Conservation (phyloP, 2,797 vertebrate species). For the Gobio occitaniae region DNA sequence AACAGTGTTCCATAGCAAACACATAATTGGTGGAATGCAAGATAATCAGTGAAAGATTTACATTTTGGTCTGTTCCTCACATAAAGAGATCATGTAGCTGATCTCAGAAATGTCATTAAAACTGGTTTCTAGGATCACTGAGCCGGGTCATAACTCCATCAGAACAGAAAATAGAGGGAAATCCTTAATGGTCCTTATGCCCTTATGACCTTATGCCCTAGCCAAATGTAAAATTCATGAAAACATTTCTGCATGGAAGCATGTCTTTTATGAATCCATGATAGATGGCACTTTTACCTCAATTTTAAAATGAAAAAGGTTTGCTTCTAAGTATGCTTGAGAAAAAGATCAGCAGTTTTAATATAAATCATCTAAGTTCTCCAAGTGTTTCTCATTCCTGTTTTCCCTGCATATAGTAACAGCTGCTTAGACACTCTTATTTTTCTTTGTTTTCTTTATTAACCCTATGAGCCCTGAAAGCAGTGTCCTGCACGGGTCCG, state of each 20-base stretch:
- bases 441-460: background rate
- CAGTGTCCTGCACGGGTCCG: too few species aligned
- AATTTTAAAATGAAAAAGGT: slow-evolving; percentile 1
- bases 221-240: slow-evolving; percentile 39
- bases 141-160: background rate
- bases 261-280: background rate
- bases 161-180: background rate
- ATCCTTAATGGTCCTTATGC: background rate
- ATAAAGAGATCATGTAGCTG: background rate
- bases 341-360: background rate
- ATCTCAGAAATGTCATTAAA: slow-evolving; percentile 32
- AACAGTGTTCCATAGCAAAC: too few species aligned
- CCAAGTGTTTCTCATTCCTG: background rate
- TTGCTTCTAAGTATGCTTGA: background rate
- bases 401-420: background rate
- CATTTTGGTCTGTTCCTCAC: background rate
- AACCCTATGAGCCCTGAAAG: too few species aligned
- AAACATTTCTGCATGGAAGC: slow-evolving; percentile 10
- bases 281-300: background rate
- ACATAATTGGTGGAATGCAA: background rate
- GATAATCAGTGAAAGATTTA: background rate
- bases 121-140: background rate
- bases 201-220: background rate
- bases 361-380: background rate
- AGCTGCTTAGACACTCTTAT: background rate